phyloP scores from a whole-genome alignment of 2,888 invertebrate species.

The Epistrophella euchroma region DNA sequence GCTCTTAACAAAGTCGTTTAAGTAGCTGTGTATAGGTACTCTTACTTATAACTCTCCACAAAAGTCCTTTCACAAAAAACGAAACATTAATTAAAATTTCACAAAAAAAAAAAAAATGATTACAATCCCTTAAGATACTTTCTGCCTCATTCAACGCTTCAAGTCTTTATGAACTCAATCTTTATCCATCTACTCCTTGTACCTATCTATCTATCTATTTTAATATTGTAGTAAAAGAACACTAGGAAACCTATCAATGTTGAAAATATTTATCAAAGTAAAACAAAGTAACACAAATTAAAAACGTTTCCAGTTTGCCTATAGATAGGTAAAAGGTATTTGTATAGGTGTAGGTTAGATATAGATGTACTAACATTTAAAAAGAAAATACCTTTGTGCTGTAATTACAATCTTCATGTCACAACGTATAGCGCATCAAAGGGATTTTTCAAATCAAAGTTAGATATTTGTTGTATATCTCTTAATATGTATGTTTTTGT shows the following conservation, averaged over 20 bases:
- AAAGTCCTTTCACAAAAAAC: too few species aligned
- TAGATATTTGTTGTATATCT: not conserved
- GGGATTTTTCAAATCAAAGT: constrained; percentile 17
- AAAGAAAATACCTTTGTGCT: constrained; percentile 10
- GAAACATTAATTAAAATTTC: too few species aligned
- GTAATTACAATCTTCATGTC: constrained; percentile 29
- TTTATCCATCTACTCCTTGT: not conserved
- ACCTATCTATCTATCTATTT: not conserved
- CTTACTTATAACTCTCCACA: too few species aligned
- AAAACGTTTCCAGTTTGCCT: constrained; percentile 15
- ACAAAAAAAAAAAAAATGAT: not conserved
- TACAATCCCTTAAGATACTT: not conserved
- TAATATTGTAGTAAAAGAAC: not conserved
- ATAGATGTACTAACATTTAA: not conserved
- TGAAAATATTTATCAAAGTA: constrained; percentile 14
- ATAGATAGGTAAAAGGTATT: not conserved
- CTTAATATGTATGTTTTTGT: not conserved
- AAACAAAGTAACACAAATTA: constrained; percentile 23
- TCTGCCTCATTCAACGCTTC: not conserved
- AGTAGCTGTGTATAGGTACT: too few species aligned
- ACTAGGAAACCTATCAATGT: constrained; percentile 11
- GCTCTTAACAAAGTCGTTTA: too few species aligned
- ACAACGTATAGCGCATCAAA: constrained; percentile 34
- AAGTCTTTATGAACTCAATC: constrained; percentile 5
- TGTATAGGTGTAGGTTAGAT: not conserved